Percentiles rank a stretch among this genome's conserved stretches.
Conservation (phyloP, 1,140 invertebrate species). For the Drosophila quadrilineata region DNA sequence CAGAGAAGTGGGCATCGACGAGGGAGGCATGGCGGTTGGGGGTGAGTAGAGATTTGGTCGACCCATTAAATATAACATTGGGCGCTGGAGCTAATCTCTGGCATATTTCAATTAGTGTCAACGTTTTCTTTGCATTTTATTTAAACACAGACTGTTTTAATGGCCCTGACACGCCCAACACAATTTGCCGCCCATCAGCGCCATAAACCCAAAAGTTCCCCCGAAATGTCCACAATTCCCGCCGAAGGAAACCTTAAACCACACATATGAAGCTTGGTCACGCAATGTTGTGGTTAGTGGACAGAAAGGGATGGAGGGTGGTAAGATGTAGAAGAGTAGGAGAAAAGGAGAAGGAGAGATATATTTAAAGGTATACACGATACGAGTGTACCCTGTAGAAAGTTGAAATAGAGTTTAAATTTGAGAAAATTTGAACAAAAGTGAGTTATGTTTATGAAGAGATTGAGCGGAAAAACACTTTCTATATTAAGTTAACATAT, state of each 20-base stretch:
- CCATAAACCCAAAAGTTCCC: constrained; percentile 3
- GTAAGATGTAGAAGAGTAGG: too few species aligned
- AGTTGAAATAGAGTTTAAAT: background rate
- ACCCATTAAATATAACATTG: constrained; percentile 20
- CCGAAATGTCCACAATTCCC: constrained; percentile 12
- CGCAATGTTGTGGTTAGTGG: constrained; percentile 59
- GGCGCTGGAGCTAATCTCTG: constrained; percentile 47
- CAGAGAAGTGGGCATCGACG: too few species aligned
- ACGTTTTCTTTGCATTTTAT: constrained; percentile 60
- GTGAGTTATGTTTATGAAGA: too few species aligned
- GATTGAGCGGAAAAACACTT: too few species aligned
- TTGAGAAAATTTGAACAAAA: too few species aligned
- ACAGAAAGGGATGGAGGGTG: too few species aligned
- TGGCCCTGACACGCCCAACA: background rate
- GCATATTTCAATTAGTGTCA: constrained; percentile 77
- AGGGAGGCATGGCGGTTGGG: background rate
- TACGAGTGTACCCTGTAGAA: too few species aligned
- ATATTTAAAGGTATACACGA: too few species aligned
- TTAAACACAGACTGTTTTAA: constrained; percentile 21
- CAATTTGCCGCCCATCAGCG: constrained; percentile 3
- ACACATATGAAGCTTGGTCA: constrained; percentile 54
- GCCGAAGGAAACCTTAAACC: constrained; percentile 17
- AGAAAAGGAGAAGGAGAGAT: too few species aligned
- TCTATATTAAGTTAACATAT: too few species aligned
- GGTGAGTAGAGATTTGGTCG: background rate